Evolutionary conservation across 1,140 invertebrate species (phyloP), one percentile per base, ranked within the genome.

Genomic region (Drosophila lacteicornis): DNA sequence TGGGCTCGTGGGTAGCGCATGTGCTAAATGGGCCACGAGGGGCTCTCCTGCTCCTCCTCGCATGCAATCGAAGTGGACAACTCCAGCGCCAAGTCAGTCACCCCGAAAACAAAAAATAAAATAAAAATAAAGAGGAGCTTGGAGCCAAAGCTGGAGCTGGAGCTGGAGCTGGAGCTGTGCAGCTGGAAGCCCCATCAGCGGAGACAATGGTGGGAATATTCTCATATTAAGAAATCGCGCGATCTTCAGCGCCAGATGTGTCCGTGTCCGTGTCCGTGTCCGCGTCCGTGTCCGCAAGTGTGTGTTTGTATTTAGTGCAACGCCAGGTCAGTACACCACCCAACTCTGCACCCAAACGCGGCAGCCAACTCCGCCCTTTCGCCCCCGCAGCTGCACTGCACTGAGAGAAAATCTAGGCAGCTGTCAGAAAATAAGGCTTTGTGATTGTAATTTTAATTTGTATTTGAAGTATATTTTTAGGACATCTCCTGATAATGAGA

Each of bases 171-270:
- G 38, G 61, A 66, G 65, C 51, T 38, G 51, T 22, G 66, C 33
- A 36, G 33, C 11, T 36, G 33, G 33, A 36, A 11, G 33, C 67
- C 66, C 70, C 69, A 73, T 73, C 69, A 73, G 36, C 66, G 69
- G 73, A 88, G 73, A 92, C 91, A 92, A 92, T 92, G 88, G 91
- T 92, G 91, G 88, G 91, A 92, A 92, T 87, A 87, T 92, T 92
- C 91, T 92, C 91, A 92, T 92, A 91, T 91, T 91, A 91, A 84
- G 84, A 91, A 91, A 91, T 88, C 85, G 85, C 85, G 85, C 86
- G 82, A 90, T 90, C 85, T 88, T 77, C 81, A 85, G 85, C 85
- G 81, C 85, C 86, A 84, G 80, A 80, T 88, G 85, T 88, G 85
- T 84, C 67, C 66, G 78, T 79, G 51, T 84, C 30, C 75, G 79